Evolutionary conservation across 2,797 vertebrate genomes (phyloP).

Genomic region (Masticophis lateralis): DNA sequence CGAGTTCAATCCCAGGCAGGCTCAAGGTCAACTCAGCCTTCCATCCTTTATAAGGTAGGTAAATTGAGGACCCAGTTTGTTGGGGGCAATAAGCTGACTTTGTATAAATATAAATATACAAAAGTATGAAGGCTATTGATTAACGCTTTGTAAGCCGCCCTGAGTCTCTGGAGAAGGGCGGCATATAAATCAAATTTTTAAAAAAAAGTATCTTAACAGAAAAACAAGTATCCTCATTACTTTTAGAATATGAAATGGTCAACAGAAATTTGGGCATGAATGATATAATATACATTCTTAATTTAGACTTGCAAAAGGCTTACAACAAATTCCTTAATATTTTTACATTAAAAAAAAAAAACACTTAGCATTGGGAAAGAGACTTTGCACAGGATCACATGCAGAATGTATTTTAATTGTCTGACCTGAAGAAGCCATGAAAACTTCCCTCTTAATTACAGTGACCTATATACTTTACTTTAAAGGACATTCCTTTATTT

Average conservation of each 20-base stretch:
- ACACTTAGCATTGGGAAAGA: neutral
- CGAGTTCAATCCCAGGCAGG: too few species aligned
- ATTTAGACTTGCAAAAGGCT: neutral
- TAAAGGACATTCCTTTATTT: neutral
- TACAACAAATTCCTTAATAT: neutral
- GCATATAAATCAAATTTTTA: too few species aligned
- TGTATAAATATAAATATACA: too few species aligned
- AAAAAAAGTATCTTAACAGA: neutral
- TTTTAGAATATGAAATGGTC: neutral
- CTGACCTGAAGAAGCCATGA: neutral
- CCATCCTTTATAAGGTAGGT: too few species aligned
- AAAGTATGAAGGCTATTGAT: too few species aligned
- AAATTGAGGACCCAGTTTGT: too few species aligned
- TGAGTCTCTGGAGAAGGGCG: too few species aligned
- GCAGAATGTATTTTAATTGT: neutral
- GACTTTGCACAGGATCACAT: neutral
- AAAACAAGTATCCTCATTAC: neutral
- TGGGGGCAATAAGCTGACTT: too few species aligned
- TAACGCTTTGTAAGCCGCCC: too few species aligned
- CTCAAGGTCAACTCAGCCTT: too few species aligned
- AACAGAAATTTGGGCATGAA: neutral
- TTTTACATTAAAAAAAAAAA: neutral
- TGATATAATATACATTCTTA: neutral
- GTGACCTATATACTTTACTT: neutral
- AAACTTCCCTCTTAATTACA: neutral